phyloP scores from a whole-genome alignment of 2,797 vertebrate species.

The Tolypeutes matacus region DNA sequence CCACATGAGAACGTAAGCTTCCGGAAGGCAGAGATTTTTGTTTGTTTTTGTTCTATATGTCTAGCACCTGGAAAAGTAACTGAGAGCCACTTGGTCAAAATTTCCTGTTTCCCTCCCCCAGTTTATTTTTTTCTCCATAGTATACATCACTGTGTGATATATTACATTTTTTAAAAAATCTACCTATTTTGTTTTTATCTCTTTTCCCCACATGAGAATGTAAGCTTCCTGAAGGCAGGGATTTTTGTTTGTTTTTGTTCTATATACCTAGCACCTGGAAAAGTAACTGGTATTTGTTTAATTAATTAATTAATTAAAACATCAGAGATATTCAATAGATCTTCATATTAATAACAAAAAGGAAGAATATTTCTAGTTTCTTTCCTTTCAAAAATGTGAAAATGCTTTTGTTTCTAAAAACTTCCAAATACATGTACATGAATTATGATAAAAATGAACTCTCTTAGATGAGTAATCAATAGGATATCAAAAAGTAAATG shows the following conservation, averaged over 20 bases:
- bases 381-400: constrained; percentile 69
- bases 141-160: not conserved
- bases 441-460: not conserved
- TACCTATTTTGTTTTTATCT: not conserved
- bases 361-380: not conserved
- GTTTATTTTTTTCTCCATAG: not conserved
- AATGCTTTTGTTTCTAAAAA: constrained; percentile 57
- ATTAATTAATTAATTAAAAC: constrained; percentile 27
- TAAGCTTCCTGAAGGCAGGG: not conserved
- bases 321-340: not conserved
- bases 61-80: not conserved
- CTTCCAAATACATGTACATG: constrained; percentile 52
- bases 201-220: not conserved
- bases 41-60: not conserved
- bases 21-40: not conserved
- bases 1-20: not conserved
- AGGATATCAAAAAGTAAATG: constrained; percentile 58
- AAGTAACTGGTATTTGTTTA: constrained; percentile 15
- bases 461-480: constrained; percentile 37
- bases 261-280: not conserved
- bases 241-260: constrained; percentile 6
- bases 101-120: not conserved
- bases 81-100: not conserved
- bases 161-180: not conserved
- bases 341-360: constrained; percentile 16